Percentiles rank a stretch among this genome's conserved stretches.
phyloP scores from a whole-genome alignment of 2,113 vertebrate species.

The Neogale vison region DNA sequence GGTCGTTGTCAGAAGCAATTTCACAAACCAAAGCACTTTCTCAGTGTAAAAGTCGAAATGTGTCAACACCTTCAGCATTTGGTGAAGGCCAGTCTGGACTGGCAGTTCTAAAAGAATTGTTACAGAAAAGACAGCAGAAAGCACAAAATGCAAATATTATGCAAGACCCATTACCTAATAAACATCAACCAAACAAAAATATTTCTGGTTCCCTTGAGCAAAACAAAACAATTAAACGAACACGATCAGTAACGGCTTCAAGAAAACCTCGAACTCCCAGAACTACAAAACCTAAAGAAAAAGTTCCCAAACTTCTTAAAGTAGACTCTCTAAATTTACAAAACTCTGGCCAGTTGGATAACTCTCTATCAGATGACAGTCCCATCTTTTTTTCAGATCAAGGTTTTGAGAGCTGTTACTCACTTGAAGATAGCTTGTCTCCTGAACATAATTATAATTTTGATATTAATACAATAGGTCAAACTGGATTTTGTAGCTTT shows the following conservation, averaged over 20 bases:
- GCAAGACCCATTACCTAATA: slow-evolving; percentile 72
- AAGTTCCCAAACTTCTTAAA: slow-evolving; percentile 87
- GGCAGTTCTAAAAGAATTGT: slow-evolving; percentile 94
- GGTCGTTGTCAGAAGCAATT: slow-evolving; percentile 80
- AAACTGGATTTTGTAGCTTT: slow-evolving; percentile 94
- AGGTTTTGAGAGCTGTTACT: slow-evolving; percentile 94
- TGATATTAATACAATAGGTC: slow-evolving; percentile 96
- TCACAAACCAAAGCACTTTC: slow-evolving; percentile 83
- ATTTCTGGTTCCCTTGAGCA: slow-evolving; percentile 78
- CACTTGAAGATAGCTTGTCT: slow-evolving; percentile 96
- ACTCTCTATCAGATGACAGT: slow-evolving; percentile 87
- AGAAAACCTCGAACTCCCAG: slow-evolving; percentile 89
- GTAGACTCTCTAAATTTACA: slow-evolving; percentile 83
- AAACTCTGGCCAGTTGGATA: slow-evolving; percentile 82
- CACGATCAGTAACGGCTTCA: slow-evolving; percentile 81
- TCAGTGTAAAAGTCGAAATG: slow-evolving; percentile 84
- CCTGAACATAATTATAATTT: slow-evolving; percentile 97
- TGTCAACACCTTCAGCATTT: slow-evolving; percentile 81
- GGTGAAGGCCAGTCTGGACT: slow-evolving; percentile 91
- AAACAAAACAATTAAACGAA: slow-evolving; percentile 86
- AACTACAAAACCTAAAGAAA: slow-evolving; percentile 87
- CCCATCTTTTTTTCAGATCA: slow-evolving; percentile 92
- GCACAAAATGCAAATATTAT: slow-evolving; percentile 82
- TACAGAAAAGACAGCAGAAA: slow-evolving; percentile 93
- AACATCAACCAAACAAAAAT: slow-evolving; percentile 81